Conservation (phyloP, 2,113 vertebrate species). For the Choloepus hoffmanni region DNA sequence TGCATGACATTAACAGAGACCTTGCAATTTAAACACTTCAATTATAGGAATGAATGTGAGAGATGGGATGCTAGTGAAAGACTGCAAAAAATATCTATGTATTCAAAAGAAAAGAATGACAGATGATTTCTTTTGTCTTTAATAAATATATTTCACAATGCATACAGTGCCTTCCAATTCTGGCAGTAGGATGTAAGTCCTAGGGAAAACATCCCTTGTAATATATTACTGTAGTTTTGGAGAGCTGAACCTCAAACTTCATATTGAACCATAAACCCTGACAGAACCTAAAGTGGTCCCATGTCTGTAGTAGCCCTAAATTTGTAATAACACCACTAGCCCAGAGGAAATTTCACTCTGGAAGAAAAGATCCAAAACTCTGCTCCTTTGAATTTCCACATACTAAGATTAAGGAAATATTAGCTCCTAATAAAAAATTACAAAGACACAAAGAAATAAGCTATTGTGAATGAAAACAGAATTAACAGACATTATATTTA, state of each 20-base stretch:
- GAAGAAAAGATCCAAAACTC: background rate
- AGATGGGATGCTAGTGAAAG: background rate
- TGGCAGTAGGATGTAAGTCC: background rate
- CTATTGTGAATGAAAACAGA: background rate
- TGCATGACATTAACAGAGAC: background rate
- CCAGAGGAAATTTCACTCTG: background rate
- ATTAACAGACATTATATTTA: background rate
- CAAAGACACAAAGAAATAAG: background rate
- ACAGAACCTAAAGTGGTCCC: background rate
- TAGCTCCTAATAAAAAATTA: background rate
- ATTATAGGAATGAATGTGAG: background rate
- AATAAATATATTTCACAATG: background rate
- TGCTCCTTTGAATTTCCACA: background rate
- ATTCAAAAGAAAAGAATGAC: background rate
- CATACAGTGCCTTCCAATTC: background rate
- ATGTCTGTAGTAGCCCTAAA: background rate
- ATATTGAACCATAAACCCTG: background rate
- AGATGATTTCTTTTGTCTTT: background rate
- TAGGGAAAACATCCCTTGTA: background rate
- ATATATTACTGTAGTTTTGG: background rate
- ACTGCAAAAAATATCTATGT: background rate
- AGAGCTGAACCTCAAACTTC: background rate
- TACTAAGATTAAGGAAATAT: background rate
- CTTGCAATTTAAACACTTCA: background rate
- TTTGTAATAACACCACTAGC: fast-evolving